phyloP scores from a whole-genome alignment of 2,113 vertebrate species.

The Neolamprologus devosi region DNA sequence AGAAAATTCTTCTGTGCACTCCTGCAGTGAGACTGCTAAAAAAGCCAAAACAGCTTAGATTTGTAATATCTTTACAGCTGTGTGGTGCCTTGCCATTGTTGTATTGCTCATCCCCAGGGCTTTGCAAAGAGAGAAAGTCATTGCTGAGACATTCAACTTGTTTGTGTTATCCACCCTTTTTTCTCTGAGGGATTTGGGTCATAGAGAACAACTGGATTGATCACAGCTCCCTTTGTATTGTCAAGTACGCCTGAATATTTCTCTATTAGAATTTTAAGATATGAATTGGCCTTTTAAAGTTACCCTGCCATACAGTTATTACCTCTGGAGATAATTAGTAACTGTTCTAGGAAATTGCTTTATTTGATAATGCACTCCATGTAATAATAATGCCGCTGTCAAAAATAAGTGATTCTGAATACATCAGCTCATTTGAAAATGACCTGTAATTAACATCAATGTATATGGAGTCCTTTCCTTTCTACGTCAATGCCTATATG shows the following conservation, averaged over 20 bases:
- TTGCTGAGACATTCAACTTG: conserved; percentile 15
- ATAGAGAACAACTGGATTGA: background rate
- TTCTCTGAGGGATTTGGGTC: conserved; percentile 6
- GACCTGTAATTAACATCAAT: conserved; percentile 25
- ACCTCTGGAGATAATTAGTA: background rate
- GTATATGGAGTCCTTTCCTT: background rate
- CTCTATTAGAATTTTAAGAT: background rate
- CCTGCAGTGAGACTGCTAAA: conserved; percentile 14
- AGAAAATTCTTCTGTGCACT: conserved; percentile 11
- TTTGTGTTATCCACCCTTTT: conserved; percentile 23
- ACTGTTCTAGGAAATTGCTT: background rate
- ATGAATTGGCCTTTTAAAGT: background rate
- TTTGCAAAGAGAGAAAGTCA: conserved; percentile 18
- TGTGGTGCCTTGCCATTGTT: conserved; percentile 20
- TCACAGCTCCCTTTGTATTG: background rate
- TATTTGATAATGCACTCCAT: background rate
- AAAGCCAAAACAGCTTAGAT: conserved; percentile 44
- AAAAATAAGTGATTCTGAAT: conserved; percentile 6
- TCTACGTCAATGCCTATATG: background rate
- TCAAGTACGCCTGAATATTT: background rate
- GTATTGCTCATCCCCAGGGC: conserved; percentile 20
- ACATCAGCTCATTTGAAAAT: background rate
- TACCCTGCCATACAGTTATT: background rate
- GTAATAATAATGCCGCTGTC: conserved; percentile 7
- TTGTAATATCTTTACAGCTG: conserved; percentile 22